A percentile compares a stretch with the other conserved stretches of the same genome.
Conservation (phyloP, 2,113 vertebrate species). For the Chrysemys picta region DNA sequence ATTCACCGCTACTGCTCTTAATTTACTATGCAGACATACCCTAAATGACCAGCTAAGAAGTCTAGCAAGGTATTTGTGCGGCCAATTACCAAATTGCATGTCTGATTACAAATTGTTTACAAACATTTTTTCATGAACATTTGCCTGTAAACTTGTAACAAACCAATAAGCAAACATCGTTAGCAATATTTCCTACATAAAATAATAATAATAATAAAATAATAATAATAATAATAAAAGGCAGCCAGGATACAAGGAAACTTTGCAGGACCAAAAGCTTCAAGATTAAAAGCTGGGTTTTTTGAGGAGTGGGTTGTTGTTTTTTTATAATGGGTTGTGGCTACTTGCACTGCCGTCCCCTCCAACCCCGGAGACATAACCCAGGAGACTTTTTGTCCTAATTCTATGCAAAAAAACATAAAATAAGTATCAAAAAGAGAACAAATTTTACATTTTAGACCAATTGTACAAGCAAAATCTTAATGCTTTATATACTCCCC, state of each 20-base stretch:
- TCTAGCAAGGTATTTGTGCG: not conserved
- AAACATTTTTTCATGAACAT: not conserved
- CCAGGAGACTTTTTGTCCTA: not conserved
- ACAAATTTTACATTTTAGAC: rapidly evolving
- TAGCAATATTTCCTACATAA: not conserved
- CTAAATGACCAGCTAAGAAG: not conserved
- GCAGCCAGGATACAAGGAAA: not conserved
- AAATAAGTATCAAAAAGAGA: not conserved
- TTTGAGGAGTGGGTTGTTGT: not conserved
- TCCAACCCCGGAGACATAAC: not conserved
- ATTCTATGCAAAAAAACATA: not conserved
- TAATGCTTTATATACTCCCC: not conserved
- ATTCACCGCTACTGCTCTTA: not conserved
- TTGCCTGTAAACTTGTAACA: not conserved
- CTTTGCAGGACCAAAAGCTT: not conserved
- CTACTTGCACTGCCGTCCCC: not conserved
- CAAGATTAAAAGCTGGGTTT: rapidly evolving
- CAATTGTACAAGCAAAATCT: not conserved
- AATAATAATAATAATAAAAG: not conserved
- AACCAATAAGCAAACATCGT: not conserved
- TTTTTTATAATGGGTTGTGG: not conserved
- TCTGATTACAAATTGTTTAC: not conserved
- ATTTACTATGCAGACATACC: not conserved
- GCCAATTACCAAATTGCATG: not conserved
- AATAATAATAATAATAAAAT: too few species aligned